Evolutionary conservation across 2,888 invertebrate genomes (phyloP), one percentile per base, ranked within the genome.

Genomic region (Nemoura dubitans): DNA sequence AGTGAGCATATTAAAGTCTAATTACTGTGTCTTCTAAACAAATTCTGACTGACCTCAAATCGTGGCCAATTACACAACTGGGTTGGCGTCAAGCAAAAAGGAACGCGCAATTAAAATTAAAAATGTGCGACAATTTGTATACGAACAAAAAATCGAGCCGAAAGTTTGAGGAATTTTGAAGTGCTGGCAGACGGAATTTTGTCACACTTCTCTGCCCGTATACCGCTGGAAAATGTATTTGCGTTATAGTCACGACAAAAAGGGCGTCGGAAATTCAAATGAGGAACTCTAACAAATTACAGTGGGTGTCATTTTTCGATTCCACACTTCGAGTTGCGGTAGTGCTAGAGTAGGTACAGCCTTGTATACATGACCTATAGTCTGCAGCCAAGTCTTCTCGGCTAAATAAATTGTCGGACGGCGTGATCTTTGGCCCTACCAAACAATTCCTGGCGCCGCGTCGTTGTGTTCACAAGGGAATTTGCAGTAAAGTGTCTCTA

Each of bases 361-460:
- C 14, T 59, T 59, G 59, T 59, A 7, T 16, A 59, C 16, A 21
- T 59, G 59, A 59, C 59, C 78, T 78, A 26, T 21, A 78, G 78
- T 78, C 27, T 27, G 27, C 78, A 78, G 78, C 78, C 36, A 82
- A 42, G 26, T 59, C 16, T 59, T 30, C 6, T 14, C 42, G 21
- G 42, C 83, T 26, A 84, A 76, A 84, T 84, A 84, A 84, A 84
- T 84, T 26, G 84, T 76, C 28, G 76, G 3, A 14, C 1, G 59
- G 76, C 43, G 27, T 16, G 59, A 59, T 76, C 84, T 84, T 59
- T 26, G 84, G 76, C 59, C 59, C 21, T 59, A 21, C 2, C 28
- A 84, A 84, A 84, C 84, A 84, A 84, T 84, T 76, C 43, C 84
- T 76, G 26, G 84, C 84, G 76, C 76, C 26, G 26, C 76, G 76